These are phyloP conservation scores for Acronicta psi DNA, from an alignment of 2,888 invertebrate species.

Conservation along the genomic window DNA sequence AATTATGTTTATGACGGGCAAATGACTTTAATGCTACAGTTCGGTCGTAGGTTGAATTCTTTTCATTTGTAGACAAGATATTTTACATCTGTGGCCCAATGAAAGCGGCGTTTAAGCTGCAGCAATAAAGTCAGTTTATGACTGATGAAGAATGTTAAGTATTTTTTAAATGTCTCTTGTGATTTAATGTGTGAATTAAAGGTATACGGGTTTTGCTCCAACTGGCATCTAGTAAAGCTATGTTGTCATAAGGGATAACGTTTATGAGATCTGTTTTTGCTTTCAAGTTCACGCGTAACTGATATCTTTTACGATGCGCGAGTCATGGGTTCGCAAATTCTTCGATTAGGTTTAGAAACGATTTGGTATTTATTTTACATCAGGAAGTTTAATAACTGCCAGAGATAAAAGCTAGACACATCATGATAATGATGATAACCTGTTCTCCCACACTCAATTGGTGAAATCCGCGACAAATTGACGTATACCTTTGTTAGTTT, in stretches of 20 bases:
- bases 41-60: not conserved
- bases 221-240: not conserved
- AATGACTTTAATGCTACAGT: not conserved
- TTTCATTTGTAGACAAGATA: not conserved
- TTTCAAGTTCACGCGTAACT: constrained; percentile 1
- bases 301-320: not conserved
- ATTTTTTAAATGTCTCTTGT: constrained; percentile 24
- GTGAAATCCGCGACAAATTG: too few species aligned
- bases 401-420: too few species aligned
- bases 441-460: too few species aligned
- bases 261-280: not conserved
- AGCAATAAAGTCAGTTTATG: constrained; percentile 48
- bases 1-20: too few species aligned
- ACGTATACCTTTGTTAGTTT: too few species aligned
- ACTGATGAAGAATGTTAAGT: constrained; percentile 15
- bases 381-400: too few species aligned
- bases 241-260: not conserved
- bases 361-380: not conserved
- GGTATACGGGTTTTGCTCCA: not conserved
- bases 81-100: not conserved
- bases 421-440: too few species aligned
- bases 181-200: constrained; percentile 28
- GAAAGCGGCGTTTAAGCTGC: not conserved
- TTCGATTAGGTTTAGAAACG: not conserved
- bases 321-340: not conserved